Evolutionary conservation across 2,113 vertebrate genomes (phyloP), one percentile per base, ranked within the genome.

Genomic region (Menura novaehollandiae): DNA sequence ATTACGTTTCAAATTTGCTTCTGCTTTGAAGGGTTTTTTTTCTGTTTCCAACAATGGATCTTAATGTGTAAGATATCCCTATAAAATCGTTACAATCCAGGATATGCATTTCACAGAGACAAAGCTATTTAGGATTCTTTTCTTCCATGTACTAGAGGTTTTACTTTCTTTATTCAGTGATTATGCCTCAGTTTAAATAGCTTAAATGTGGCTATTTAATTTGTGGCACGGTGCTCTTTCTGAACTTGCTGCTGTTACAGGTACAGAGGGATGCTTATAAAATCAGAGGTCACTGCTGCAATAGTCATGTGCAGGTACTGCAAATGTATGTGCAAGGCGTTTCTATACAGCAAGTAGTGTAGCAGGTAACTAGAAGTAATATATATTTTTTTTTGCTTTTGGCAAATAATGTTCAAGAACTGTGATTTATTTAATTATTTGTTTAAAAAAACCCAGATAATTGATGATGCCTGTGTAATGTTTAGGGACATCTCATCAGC

Each of bases 401-500:
- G 63, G 88, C 90, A 97, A 97, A 92, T 87, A 95, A 93, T 53
- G 47, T 94, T 98, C 80, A 95, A 97, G 88, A 94, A 91, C 71
- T 91, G 74, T 93, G 85, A 89, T 97, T 83, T 53, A 32, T 60
- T 55, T 69, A 43, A 41, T 68, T 82, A 21, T 22, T 60, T 7
- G 41, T 60, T 6, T 7, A 58, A 53, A 62, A 24, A 51, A 47
- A 24, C 0, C 4, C 15, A 73, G 56, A 89, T 96, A 97, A 96
- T 95, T 97, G 95, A 97, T 97, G 85, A 80, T 72, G 15, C 69
- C 69, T 18, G 7, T 73, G 72, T 94, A 86, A 97, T 86, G 84
- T 95, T 95, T 91, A 94, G 96, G 95, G 95, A 87, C 66, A 74
- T 91, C 74, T 92, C 96, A 95, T 96, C 95, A 94, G 91, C 94